These are phyloP conservation scores for Sipunculus nudus DNA, from an alignment of 2,888 invertebrate genomes.

Conservation along the genomic window DNA sequence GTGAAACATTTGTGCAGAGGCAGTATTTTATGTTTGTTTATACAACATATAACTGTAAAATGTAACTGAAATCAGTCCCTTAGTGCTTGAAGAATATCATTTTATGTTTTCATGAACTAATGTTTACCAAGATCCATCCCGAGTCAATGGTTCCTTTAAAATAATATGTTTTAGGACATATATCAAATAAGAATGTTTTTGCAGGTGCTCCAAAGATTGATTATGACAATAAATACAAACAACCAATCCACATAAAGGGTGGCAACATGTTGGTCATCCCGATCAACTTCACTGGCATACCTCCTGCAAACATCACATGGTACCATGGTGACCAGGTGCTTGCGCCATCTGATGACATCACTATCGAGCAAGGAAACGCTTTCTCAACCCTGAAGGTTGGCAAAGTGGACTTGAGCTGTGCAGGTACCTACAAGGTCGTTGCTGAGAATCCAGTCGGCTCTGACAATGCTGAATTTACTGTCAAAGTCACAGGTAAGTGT, in stretches of 20 bases:
- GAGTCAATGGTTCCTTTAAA: too few species aligned
- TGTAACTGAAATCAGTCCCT: too few species aligned
- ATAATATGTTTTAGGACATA: too few species aligned
- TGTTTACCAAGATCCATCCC: too few species aligned
- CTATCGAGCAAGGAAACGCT: constrained; percentile 14
- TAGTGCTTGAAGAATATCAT: too few species aligned
- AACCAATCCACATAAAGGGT: constrained; percentile 31
- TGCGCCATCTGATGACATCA: neutral
- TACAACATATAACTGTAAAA: too few species aligned
- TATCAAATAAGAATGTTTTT: too few species aligned
- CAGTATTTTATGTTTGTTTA: too few species aligned
- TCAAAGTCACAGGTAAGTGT: constrained; percentile 33
- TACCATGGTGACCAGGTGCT: constrained; percentile 9
- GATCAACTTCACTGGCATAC: constrained; percentile 45
- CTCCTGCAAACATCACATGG: constrained; percentile 60
- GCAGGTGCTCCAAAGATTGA: constrained; percentile 33
- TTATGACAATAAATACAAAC: constrained; percentile 26
- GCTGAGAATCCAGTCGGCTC: constrained; percentile 74
- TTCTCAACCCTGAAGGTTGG: constrained; percentile 26
- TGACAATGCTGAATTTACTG: constrained; percentile 32
- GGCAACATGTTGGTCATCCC: constrained; percentile 27
- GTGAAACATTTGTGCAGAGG: too few species aligned
- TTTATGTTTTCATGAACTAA: too few species aligned
- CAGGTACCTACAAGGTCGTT: constrained; percentile 40
- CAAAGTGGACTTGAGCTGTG: constrained; percentile 7